These are phyloP conservation scores for Scaptodrosophila latifasciaeformis DNA, from an alignment of 2,888 invertebrate genomes.

Conservation along the genomic window DNA sequence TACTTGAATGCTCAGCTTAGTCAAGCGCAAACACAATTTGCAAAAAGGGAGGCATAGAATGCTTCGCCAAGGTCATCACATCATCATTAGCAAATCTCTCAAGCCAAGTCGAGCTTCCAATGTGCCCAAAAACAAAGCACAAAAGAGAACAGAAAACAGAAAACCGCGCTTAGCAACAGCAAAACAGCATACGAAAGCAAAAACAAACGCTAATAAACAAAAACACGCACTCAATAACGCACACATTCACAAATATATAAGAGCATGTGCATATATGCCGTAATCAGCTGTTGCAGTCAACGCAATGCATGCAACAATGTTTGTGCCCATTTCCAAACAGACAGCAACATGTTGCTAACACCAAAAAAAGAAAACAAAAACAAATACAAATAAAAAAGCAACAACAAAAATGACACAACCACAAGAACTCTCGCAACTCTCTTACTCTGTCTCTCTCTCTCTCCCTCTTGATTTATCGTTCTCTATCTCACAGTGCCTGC, in stretches of 20 bases:
- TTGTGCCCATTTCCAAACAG: slow-evolving; percentile 12
- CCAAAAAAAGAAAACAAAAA: slow-evolving; percentile 19
- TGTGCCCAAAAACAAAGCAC: no score
- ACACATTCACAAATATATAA: slow-evolving; percentile 11
- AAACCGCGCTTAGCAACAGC: slow-evolving; percentile 46
- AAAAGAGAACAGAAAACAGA: no score
- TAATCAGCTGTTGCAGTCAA: not conserved
- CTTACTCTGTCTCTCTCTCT: slow-evolving; percentile 7
- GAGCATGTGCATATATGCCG: not conserved
- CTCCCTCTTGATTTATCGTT: slow-evolving; percentile 3
- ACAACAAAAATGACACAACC: no score
- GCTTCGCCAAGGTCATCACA: no score
- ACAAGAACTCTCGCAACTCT: slow-evolving; percentile 1
- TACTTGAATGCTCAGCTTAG: no score
- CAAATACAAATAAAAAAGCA: not conserved
- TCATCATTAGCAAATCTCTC: no score
- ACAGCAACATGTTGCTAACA: slow-evolving; percentile 45
- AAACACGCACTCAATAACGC: slow-evolving; percentile 13
- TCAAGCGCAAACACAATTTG: no score
- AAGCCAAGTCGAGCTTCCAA: no score
- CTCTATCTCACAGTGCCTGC: no score
- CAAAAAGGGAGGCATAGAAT: no score
- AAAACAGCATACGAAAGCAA: slow-evolving; percentile 15
- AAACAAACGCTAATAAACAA: not conserved
- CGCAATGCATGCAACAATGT: slow-evolving; percentile 8